These are phyloP conservation scores for Orchesellides sinensis DNA, from an alignment of 2,888 invertebrate species.

Conservation along the genomic window DNA sequence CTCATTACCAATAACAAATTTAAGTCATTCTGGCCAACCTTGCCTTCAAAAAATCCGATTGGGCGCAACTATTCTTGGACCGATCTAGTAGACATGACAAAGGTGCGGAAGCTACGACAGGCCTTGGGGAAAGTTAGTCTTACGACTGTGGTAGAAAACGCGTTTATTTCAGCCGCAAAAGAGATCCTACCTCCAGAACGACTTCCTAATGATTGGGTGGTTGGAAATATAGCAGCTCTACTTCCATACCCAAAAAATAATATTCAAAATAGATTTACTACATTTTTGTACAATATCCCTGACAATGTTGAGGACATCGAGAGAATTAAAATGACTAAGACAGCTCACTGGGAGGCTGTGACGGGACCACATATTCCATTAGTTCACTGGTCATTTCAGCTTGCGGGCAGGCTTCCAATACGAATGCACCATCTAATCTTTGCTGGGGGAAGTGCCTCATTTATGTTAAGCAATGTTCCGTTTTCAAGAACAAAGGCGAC, in stretches of 20 bases:
- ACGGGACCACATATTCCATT: neutral
- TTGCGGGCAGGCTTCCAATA: neutral
- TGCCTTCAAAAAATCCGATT: neutral
- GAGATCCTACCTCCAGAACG: neutral
- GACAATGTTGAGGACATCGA: neutral
- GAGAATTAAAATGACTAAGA: neutral
- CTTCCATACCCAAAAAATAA: neutral
- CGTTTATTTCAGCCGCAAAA: neutral
- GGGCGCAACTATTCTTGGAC: no score
- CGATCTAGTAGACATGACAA: no score
- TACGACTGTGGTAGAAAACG: neutral
- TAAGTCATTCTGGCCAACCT: neutral
- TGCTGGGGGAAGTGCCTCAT: neutral
- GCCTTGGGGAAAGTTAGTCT: neutral
- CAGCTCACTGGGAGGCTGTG: neutral
- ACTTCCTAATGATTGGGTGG: neutral
- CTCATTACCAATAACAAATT: neutral
- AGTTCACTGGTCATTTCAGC: neutral
- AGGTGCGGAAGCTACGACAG: neutral
- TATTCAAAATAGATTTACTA: neutral
- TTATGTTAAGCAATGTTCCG: neutral
- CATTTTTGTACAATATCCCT: neutral
- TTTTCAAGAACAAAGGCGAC: neutral
- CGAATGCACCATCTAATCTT: neutral
- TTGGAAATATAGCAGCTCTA: neutral